Conservation (phyloP, 2,797 vertebrate genomes). For the Malurus splendens region DNA sequence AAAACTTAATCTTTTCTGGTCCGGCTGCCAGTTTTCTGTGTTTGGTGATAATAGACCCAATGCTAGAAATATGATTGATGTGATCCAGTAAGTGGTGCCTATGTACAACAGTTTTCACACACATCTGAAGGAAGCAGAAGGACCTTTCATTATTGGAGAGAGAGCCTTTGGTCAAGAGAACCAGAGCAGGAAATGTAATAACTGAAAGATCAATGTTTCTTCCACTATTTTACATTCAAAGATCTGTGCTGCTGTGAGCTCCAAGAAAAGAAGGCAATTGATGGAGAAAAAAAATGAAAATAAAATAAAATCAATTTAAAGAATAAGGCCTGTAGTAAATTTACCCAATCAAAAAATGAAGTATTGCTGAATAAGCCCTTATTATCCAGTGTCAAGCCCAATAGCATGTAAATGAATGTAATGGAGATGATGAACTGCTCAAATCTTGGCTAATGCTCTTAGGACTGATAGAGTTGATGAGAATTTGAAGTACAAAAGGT, state of each 20-base stretch:
- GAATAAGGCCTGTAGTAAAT: background rate
- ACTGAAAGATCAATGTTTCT: background rate
- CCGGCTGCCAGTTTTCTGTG: background rate
- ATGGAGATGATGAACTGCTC: background rate
- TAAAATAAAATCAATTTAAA: background rate
- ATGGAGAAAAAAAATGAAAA: background rate
- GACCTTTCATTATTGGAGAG: background rate
- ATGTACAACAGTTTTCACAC: background rate
- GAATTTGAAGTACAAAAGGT: background rate
- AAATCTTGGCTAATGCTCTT: slow-evolving; percentile 10
- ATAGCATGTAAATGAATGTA: background rate
- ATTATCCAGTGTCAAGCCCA: background rate
- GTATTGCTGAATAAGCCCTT: background rate
- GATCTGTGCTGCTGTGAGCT: background rate
- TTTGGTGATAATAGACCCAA: background rate
- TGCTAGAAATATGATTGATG: background rate
- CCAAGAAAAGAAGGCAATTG: background rate
- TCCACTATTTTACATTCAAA: background rate
- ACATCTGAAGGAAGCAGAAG: background rate
- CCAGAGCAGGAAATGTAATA: background rate
- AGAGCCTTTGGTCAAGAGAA: background rate
- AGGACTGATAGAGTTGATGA: background rate
- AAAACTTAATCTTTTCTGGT: background rate
- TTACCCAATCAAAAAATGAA: background rate
- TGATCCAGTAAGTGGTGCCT: background rate